These are phyloP conservation scores for Thereva unica DNA, from an alignment of 2,888 invertebrate genomes.

Conservation along the genomic window DNA sequence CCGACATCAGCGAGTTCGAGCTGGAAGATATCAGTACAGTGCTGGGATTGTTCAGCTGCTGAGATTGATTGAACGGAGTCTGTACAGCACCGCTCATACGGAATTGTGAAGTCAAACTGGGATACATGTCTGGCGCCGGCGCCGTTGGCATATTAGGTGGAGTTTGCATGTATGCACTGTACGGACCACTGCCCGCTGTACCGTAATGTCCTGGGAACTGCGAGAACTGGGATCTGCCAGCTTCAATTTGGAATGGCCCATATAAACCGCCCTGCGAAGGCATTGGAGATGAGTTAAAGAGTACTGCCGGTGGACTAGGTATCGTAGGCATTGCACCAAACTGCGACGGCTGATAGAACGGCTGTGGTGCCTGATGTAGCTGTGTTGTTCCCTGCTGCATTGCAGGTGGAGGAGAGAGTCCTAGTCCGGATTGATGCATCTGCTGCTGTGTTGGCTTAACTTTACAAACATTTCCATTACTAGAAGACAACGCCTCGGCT, in stretches of 20 bases:
- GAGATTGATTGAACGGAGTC: constrained; percentile 75
- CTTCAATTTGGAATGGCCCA: constrained; percentile 77
- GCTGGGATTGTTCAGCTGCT: constrained; percentile 79
- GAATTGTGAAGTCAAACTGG: constrained; percentile 65
- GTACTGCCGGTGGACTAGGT: constrained; percentile 79
- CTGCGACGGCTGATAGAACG: constrained; percentile 70
- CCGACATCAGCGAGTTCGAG: constrained; percentile 86
- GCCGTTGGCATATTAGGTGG: constrained; percentile 65
- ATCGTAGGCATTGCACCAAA: constrained; percentile 82
- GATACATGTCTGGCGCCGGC: constrained; percentile 73
- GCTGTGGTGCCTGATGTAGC: constrained; percentile 61
- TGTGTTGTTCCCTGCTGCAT: constrained; percentile 60
- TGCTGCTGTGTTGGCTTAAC: constrained; percentile 86
- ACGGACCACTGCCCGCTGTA: constrained; percentile 65
- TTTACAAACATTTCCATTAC: constrained; percentile 74
- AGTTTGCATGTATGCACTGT: constrained; percentile 67
- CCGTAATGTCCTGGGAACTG: constrained; percentile 77
- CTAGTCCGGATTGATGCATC: constrained; percentile 56
- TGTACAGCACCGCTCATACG: constrained; percentile 64
- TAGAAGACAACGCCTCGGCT: constrained; percentile 60
- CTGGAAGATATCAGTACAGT: constrained; percentile 87
- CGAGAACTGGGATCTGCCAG: constrained; percentile 78
- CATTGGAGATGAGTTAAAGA: constrained; percentile 78
- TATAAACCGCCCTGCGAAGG: constrained; percentile 77
- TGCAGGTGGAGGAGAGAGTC: constrained; percentile 65